These are phyloP conservation scores for Clistopyga incitator DNA, from an alignment of 2,888 invertebrate species.

Conservation along the genomic window DNA sequence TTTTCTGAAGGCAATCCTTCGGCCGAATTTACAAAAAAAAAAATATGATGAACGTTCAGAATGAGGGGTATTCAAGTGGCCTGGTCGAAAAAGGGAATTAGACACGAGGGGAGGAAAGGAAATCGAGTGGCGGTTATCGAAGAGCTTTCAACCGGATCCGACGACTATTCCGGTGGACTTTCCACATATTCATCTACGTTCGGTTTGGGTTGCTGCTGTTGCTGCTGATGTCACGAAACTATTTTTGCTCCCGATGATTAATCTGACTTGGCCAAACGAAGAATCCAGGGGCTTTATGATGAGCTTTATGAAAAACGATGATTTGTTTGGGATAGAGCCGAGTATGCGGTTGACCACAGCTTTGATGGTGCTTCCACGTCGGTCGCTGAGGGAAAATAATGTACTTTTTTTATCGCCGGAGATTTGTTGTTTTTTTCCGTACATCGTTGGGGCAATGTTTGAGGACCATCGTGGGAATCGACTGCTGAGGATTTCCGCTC, in stretches of 20 bases:
- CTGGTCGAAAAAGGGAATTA: constrained; percentile 50
- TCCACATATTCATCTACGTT: constrained; percentile 36
- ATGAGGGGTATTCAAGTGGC: constrained; percentile 24
- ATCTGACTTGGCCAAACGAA: constrained; percentile 48
- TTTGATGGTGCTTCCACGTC: constrained; percentile 47
- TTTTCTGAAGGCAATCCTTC: constrained; percentile 48
- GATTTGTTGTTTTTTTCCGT: constrained; percentile 40
- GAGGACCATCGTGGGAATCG: constrained; percentile 63
- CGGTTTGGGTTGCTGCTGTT: constrained; percentile 15
- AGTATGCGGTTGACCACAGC: constrained; percentile 41
- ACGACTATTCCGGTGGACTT: constrained; percentile 5
- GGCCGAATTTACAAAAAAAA: constrained; percentile 26
- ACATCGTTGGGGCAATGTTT: constrained; percentile 43
- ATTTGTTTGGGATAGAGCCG: constrained; percentile 18
- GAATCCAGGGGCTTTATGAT: constrained; percentile 29
- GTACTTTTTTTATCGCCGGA: constrained; percentile 37
- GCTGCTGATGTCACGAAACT: constrained; percentile 61
- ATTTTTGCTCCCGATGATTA: constrained; percentile 59
- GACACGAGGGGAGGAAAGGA: constrained; percentile 22
- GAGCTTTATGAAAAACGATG: constrained; percentile 50
- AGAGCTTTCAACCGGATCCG: constrained; percentile 46
- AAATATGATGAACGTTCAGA: constrained; percentile 35
- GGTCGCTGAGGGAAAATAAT: constrained; percentile 25
- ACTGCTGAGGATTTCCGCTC: constrained; percentile 46
- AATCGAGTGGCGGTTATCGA: constrained; percentile 55